Evolutionary conservation across 2,888 invertebrate genomes (phyloP).

Genomic region (Penaeus monodon): DNA sequence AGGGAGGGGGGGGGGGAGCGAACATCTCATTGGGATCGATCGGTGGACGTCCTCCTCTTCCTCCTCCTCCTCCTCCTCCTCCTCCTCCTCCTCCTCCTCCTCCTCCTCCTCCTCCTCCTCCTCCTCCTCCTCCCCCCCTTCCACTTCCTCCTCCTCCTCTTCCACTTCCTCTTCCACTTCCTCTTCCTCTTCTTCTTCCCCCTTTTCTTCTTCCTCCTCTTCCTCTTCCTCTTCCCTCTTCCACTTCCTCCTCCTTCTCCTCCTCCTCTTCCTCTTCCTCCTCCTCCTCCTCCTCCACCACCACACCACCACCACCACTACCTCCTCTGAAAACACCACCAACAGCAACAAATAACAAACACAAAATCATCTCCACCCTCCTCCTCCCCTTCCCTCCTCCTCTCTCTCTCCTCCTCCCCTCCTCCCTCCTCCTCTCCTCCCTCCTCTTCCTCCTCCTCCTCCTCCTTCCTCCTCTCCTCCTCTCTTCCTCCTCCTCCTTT

Average conservation of each 20-base stretch:
- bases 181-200: background rate
- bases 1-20: too few species aligned
- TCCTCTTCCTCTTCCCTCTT: background rate
- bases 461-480: background rate
- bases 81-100: background rate
- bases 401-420: too few species aligned
- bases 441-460: background rate
- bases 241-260: too few species aligned
- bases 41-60: background rate
- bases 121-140: slow-evolving; percentile 1
- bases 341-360: background rate
- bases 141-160: background rate
- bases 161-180: background rate
- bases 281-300: background rate
- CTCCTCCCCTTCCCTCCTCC: too few species aligned
- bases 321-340: background rate
- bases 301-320: background rate
- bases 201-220: background rate
- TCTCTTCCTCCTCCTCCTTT: background rate
- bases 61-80: background rate
- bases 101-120: slow-evolving; percentile 17
- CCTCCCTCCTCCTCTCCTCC: too few species aligned
- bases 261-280: background rate
- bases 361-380: background rate
- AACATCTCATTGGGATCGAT: too few species aligned